Conservation (phyloP, 2,113 vertebrate species). For the Ptychochromis oligacanthus region DNA sequence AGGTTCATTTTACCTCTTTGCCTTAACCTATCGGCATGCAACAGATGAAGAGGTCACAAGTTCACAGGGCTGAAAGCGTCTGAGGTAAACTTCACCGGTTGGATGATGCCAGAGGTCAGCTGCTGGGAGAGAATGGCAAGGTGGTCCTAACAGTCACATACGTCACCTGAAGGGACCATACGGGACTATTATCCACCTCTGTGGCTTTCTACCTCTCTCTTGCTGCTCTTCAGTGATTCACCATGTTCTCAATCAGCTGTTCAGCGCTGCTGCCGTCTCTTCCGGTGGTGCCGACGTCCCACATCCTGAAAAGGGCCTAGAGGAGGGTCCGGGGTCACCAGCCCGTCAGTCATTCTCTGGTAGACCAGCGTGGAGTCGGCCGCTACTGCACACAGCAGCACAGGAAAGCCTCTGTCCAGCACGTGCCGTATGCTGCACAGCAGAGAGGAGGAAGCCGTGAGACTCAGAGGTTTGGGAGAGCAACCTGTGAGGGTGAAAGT, state of each 20-base stretch:
- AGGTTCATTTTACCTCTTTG: not conserved
- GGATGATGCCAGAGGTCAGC: not conserved
- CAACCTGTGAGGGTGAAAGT: not conserved
- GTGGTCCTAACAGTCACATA: not conserved
- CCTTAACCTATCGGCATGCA: not conserved
- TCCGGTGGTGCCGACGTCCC: constrained; percentile 76
- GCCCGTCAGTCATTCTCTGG: constrained; percentile 90
- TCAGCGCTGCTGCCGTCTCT: constrained; percentile 72
- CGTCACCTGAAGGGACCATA: not conserved
- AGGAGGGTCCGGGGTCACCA: constrained; percentile 90
- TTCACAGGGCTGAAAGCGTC: too few species aligned
- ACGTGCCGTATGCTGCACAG: constrained; percentile 72
- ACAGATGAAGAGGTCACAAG: too few species aligned
- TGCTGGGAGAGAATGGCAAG: not conserved
- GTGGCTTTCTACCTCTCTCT: not conserved
- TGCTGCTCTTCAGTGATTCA: not conserved
- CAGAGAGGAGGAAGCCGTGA: not conserved
- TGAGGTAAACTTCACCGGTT: not conserved
- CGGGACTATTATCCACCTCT: not conserved
- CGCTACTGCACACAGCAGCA: constrained; percentile 89
- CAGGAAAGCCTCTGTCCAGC: constrained; percentile 66
- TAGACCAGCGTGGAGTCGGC: constrained; percentile 95
- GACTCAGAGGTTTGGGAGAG: fast-evolving
- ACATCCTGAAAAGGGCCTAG: constrained; percentile 75
- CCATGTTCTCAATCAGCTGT: not conserved